Base-by-base conservation (phyloP, 1,140 invertebrate genomes). In the Rhagoletis pomonella region DNA sequence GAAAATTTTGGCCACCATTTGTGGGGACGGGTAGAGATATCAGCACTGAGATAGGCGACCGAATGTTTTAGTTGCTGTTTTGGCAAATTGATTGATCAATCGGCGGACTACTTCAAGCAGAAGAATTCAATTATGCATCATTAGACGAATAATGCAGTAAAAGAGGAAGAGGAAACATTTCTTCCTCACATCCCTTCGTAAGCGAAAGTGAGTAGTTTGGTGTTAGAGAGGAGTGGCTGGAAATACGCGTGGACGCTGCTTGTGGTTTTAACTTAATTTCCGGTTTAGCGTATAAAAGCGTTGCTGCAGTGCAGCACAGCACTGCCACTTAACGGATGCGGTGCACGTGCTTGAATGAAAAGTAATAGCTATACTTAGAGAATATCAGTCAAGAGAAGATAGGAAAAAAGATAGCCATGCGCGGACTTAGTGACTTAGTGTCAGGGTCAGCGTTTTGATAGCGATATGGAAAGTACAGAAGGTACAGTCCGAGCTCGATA, bases 21-120 rank as follows among this genome's bases (percentile, higher is more conserved):
- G 17, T 62, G 0, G 60, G 12, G 17, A 4, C 1, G 10, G 65
- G 4, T 73, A 73, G 42, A 73, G 69, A 73, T 73, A 4, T 14
- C 14, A 10, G 17, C 0, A 17, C 5, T 5, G 0, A 50, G 69
- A 73, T 50, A 73, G 14, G 44, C 42, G 14, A 44, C 4, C 69
- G 17, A 47, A 47, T 73, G 14, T 47, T 47, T 73, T 47, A 47
- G 69, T 47, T 73, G 44, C 44, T 50, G 17, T n/a, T 73, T 19
- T 73, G 69, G n/a, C 59, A 86, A 62, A 86, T 86, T 86, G 58
- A 42, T 86, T 62, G 84, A 86, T 86, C 84, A 86, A 86, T 62
- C 59, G 59, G 58, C 60, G 50, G n/a, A 44, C 14, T 62, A 62
- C 84, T 29, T 86, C 58, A 86, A 86, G 84, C 84, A 86, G 84